These are phyloP conservation scores for Chydorus sphaericus DNA, from an alignment of 2,888 invertebrate genomes.

Conservation along the genomic window DNA sequence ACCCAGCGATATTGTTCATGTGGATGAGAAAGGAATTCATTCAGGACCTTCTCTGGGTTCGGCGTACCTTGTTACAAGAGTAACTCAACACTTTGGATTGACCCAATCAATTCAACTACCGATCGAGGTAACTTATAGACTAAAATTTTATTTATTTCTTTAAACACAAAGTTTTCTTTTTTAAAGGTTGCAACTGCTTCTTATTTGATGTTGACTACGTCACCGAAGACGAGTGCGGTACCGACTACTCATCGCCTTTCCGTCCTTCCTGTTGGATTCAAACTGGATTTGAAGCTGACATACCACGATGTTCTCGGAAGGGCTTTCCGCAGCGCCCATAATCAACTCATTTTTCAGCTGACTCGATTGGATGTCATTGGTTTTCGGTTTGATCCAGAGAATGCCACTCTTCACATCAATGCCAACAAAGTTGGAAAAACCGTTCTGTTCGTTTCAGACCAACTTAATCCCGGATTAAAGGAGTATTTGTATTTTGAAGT, in stretches of 20 bases:
- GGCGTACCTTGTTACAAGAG: conserved; percentile 12
- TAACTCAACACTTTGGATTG: neutral
- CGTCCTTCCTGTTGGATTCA: conserved; percentile 40
- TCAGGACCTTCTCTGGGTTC: neutral
- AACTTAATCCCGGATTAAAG: conserved; percentile 23
- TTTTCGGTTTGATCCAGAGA: conserved; percentile 28
- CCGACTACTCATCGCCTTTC: conserved; percentile 29
- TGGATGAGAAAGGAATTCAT: neutral
- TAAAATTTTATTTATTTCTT: neutral
- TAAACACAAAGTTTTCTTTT: conserved; percentile 19
- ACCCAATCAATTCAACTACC: neutral
- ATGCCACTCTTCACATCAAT: conserved; percentile 34
- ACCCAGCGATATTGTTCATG: conserved; percentile 1
- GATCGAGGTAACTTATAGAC: conserved; percentile 1
- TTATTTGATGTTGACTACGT: conserved; percentile 37
- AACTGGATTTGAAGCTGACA: conserved; percentile 35
- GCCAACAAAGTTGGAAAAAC: conserved; percentile 37
- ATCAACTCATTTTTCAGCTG: conserved; percentile 33
- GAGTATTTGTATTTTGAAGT: conserved; percentile 35
- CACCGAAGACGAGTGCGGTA: conserved; percentile 33
- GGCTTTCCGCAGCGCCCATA: conserved; percentile 38
- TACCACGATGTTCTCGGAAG: conserved; percentile 43
- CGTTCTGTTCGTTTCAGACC: conserved; percentile 35
- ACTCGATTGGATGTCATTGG: conserved; percentile 33
- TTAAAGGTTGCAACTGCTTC: conserved; percentile 43